Base-by-base conservation (phyloP, 2,113 vertebrate genomes). In the Chloroceryle aenea region DNA sequence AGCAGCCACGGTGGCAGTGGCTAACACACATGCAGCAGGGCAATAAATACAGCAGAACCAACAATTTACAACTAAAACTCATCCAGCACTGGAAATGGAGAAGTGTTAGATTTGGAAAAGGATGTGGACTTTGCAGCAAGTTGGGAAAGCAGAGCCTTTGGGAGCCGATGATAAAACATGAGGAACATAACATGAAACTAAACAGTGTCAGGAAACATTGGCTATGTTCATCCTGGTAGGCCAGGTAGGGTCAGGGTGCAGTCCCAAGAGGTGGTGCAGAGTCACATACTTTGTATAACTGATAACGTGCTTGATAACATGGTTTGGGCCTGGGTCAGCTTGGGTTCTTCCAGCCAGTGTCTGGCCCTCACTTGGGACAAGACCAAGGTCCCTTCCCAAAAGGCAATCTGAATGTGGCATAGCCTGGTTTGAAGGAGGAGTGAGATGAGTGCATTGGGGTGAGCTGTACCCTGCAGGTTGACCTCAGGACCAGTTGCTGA, bases 281-380 rank as follows among this genome's bases (percentile, higher is more conserved):
- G 12, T 48, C 34, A 66, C 23, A 2, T 1, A 0, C 38, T 74
- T 59, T 59, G 17, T 61, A 61, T 73, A 68, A 58, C 16, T 42
- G n/a, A 34, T 81, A 43, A 34, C 29, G 21, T n/a, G 30, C 43
- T 64, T 82, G 45, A 71, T 76, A n/a, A 42, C 1, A 0, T 74
- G 47, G 9, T 47, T 79, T 63, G 75, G 43, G 30, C 61, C 26
- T 53, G 56, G 9, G 27, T 25, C 63, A 71, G 6, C 30, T 59
- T 58, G 55, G 52, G 17, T 66, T 52, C 40, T 75, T 85, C 56
- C 30, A 38, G 43, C 50, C 30, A n/a, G 45, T 19, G 23, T 40
- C n/a, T 53, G 48, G 12, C 30, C 25, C 32, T 61, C 1, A 0
- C 23, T 64, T 0, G 1, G 27, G 12, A 71, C 34, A 26, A 8